Conservation (phyloP, 2,113 vertebrate species). For the Arothron firmamentum region DNA sequence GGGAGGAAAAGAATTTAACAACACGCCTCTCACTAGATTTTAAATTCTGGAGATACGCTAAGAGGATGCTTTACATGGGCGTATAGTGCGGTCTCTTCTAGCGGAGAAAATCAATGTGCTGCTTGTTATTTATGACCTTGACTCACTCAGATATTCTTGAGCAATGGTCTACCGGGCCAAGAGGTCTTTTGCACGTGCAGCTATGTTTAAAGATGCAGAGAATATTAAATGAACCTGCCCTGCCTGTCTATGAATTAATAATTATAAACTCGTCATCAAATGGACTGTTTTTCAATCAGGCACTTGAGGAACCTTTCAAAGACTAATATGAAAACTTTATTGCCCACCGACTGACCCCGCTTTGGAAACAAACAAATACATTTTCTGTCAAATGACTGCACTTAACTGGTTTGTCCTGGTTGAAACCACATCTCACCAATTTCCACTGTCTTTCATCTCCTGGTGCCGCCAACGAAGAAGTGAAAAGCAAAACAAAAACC, state of each 20-base stretch:
- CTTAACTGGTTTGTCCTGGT: background rate
- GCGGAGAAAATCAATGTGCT: slow-evolving; percentile 10
- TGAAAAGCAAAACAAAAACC: slow-evolving; percentile 42
- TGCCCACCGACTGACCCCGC: too few relatives aligned
- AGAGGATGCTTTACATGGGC: slow-evolving; percentile 24
- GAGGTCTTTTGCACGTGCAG: slow-evolving; percentile 17
- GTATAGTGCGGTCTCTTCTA: slow-evolving; percentile 8
- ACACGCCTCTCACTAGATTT: slow-evolving; percentile 13
- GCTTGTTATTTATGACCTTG: slow-evolving; percentile 24
- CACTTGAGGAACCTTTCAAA: too few relatives aligned
- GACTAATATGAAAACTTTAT: too few relatives aligned
- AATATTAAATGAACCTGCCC: slow-evolving; percentile 1
- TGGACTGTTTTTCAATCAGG: too few relatives aligned
- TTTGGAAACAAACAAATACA: slow-evolving; percentile 18
- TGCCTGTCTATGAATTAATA: background rate
- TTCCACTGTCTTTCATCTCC: slow-evolving; percentile 53
- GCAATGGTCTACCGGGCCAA: background rate
- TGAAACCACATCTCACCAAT: slow-evolving; percentile 43
- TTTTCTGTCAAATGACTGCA: slow-evolving; percentile 34
- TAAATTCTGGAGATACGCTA: slow-evolving; percentile 23
- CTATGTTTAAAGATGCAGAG: slow-evolving; percentile 2
- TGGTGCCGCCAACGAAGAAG: slow-evolving; percentile 51
- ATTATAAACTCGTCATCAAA: too few relatives aligned
- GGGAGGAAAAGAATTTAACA: slow-evolving; percentile 37
- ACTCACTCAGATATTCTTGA: slow-evolving; percentile 13